phyloP scores from a whole-genome alignment of 2,888 invertebrate species.

The Portevinia maculata region DNA sequence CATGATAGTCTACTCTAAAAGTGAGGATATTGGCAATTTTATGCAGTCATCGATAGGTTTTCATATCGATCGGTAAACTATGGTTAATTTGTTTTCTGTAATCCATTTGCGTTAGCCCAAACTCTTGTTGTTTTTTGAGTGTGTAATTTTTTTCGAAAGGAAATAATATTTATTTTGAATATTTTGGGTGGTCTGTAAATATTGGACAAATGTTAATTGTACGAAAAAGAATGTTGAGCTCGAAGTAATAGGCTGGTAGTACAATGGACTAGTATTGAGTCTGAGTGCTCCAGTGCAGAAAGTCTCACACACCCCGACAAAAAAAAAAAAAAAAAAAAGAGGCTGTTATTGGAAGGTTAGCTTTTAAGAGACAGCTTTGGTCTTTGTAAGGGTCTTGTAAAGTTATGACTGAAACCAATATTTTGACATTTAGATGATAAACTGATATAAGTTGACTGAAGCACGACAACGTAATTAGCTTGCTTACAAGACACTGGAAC shows the following conservation, averaged over 20 bases:
- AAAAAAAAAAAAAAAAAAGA: too few relatives aligned
- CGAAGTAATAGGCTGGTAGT: background rate
- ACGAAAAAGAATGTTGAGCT: slow-evolving; percentile 21
- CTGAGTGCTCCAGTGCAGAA: too few relatives aligned
- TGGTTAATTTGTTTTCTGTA: slow-evolving; percentile 43
- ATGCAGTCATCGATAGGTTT: slow-evolving; percentile 60
- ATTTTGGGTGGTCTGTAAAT: slow-evolving; percentile 25
- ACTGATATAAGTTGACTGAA: too few relatives aligned
- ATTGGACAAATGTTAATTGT: slow-evolving; percentile 28
- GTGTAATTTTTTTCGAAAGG: slow-evolving; percentile 3
- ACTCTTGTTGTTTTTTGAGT: slow-evolving; percentile 6
- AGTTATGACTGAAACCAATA: too few relatives aligned
- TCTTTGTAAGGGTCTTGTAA: background rate
- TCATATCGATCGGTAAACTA: slow-evolving; percentile 40
- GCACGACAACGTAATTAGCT: too few relatives aligned
- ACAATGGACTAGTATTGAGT: too few relatives aligned
- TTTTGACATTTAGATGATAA: too few relatives aligned
- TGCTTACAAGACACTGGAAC: too few relatives aligned
- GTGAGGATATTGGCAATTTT: slow-evolving; percentile 67
- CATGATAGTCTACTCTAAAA: slow-evolving; percentile 33
- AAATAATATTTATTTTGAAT: slow-evolving; percentile 42
- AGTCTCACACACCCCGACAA: too few relatives aligned
- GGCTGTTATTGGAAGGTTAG: slow-evolving; percentile 6
- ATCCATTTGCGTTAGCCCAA: slow-evolving; percentile 24
- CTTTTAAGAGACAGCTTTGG: background rate